These are phyloP conservation scores for Copsychus sechellarum DNA, from an alignment of 2,113 vertebrate genomes.

Conservation along the genomic window DNA sequence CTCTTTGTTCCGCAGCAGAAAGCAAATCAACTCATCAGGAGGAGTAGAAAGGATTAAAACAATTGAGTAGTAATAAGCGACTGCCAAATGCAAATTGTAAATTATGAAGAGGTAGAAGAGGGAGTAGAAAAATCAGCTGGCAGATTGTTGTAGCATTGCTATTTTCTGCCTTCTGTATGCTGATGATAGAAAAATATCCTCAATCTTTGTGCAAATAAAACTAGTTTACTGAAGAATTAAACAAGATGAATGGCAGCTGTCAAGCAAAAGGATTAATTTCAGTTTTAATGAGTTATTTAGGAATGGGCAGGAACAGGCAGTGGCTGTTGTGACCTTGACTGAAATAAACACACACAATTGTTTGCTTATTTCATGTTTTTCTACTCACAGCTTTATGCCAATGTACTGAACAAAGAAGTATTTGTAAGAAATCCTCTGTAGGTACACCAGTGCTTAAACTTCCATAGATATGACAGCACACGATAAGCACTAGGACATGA, in stretches of 20 bases:
- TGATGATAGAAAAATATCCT: not conserved
- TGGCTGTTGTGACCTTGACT: not conserved
- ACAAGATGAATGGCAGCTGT: not conserved
- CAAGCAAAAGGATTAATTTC: not conserved
- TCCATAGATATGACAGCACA: not conserved
- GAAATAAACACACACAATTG: not conserved
- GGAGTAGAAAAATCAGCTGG: not conserved
- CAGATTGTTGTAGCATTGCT: not conserved
- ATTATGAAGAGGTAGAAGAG: not conserved
- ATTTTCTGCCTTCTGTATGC: not conserved
- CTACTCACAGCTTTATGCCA: not conserved
- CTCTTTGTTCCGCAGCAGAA: not conserved
- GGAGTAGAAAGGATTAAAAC: constrained; percentile 9
- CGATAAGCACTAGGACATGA: not conserved
- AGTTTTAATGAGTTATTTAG: not conserved
- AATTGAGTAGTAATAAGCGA: not conserved
- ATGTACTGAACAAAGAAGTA: not conserved
- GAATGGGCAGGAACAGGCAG: not conserved
- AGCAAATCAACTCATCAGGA: not conserved
- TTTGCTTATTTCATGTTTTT: not conserved
- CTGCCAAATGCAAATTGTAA: not conserved
- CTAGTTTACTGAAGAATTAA: not conserved
- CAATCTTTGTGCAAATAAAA: not conserved
- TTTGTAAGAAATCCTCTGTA: constrained; percentile 1
- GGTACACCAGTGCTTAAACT: not conserved